Percentiles rank a stretch among this genome's conserved stretches.
Evolutionary conservation across 2,888 invertebrate genomes (phyloP).

Genomic region (Hydraecia micacea): DNA sequence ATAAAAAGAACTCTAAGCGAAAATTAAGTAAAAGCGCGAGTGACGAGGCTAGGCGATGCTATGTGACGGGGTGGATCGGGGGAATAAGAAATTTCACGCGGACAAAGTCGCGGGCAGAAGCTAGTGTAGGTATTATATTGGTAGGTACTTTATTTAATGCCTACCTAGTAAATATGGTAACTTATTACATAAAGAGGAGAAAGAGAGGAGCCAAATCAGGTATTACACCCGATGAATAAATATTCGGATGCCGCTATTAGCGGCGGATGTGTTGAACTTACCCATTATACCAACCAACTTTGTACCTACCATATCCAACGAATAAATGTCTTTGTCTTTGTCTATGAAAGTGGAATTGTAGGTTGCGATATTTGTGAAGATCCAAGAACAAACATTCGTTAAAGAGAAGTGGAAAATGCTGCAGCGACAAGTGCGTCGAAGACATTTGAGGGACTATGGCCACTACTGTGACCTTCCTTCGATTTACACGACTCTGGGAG

Average conservation of each 20-base stretch:
- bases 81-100: too few species aligned
- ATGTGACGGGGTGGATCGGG: too few species aligned
- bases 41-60: too few species aligned
- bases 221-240: too few species aligned
- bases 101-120: too few species aligned
- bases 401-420: not conserved
- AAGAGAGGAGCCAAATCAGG: not conserved
- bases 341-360: not conserved
- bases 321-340: too few species aligned
- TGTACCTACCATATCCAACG: too few species aligned
- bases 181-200: not conserved
- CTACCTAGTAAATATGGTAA: not conserved
- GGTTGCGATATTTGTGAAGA: not conserved
- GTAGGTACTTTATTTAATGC: not conserved
- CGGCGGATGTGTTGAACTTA: too few species aligned
- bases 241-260: too few species aligned
- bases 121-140: not conserved
- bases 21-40: too few species aligned
- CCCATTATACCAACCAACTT: too few species aligned
- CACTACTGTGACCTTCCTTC: not conserved
- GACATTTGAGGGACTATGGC: not conserved
- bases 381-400: not conserved
- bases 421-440: not conserved
- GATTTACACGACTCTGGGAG: not conserved
- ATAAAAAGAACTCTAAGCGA: too few species aligned